Base-by-base conservation (phyloP, 2,888 invertebrate species). In the Tenthredo livida region DNA sequence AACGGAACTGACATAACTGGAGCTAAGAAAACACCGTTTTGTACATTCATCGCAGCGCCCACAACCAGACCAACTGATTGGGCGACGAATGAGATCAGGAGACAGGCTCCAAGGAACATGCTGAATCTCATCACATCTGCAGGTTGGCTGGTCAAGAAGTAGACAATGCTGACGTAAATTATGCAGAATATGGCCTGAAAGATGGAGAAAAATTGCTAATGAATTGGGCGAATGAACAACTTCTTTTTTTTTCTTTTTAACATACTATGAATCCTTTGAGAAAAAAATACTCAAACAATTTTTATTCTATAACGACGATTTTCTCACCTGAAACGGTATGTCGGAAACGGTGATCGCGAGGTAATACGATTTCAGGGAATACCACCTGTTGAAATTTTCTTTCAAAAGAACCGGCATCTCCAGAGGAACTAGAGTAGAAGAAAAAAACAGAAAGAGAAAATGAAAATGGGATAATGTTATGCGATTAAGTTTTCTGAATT, bases 331-430 rank as follows among this genome's bases (percentile, higher is more conserved):
- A 94, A 99, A 99, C n/a, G 99, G 99, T 94, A 99, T 95, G 94
- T 99, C 99, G 0, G 99, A 98, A 86, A 98, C 96, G 0, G 99
- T 99, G 90, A 99, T 98, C 25, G 99, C 99, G 90, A 99, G 94
- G 93, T 99, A 99, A 93, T 99, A 99, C 0, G 98, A 97, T 88
- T 97, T 96, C 54, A 99, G 94, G 67, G 98, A 98, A 93, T 99
- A 99, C 99, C 99, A 99, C 90, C 99, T 96, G 94, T 99, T 99
- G 93, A 99, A 97, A 93, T 98, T 98, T 93, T 99, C 99, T 91
- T 98, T 97, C 80, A 98, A 95, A 90, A 99, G 95, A 84, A 99
- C 98, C 0, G 98, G 98, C 97, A 99, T 97, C 94, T 99, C 99
- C 88, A 98, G 95, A 0, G 99, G 99, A 94, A 99, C 98, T 98